phyloP scores from a whole-genome alignment of 2,888 invertebrate species.

The Spialia ferax region DNA sequence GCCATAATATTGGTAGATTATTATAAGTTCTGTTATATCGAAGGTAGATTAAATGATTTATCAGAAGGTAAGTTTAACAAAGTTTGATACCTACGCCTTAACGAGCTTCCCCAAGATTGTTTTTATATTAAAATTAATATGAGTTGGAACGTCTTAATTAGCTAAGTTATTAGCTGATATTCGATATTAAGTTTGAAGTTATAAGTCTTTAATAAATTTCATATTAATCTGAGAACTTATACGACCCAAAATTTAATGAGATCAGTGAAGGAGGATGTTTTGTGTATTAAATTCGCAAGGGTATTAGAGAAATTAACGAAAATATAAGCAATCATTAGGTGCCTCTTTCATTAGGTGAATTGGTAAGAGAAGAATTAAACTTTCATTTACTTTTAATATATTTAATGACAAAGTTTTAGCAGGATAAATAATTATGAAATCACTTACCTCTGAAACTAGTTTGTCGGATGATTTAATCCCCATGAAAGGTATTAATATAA shows the following conservation, averaged over 20 bases:
- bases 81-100: slow-evolving; percentile 17
- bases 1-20: neutral
- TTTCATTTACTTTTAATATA: too few species aligned
- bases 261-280: neutral
- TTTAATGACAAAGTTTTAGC: too few species aligned
- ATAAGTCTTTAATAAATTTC: slow-evolving; percentile 27
- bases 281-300: too few species aligned
- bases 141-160: slow-evolving; percentile 25
- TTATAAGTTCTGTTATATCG: neutral
- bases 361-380: too few species aligned
- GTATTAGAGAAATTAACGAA: too few species aligned
- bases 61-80: slow-evolving; percentile 9
- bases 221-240: slow-evolving; percentile 1
- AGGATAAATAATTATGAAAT: too few species aligned
- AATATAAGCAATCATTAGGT: too few species aligned
- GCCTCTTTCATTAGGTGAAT: too few species aligned
- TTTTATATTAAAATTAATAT: slow-evolving; percentile 31
- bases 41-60: slow-evolving; percentile 9
- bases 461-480: too few species aligned
- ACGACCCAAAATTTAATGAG: neutral
- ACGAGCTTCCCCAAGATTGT: slow-evolving; percentile 21
- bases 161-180: slow-evolving; percentile 34
- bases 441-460: too few species aligned
- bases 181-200: slow-evolving; percentile 32
- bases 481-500: too few species aligned